These are phyloP conservation scores for Orthonychiurus folsomi DNA, from an alignment of 2,888 invertebrate species.

Conservation along the genomic window DNA sequence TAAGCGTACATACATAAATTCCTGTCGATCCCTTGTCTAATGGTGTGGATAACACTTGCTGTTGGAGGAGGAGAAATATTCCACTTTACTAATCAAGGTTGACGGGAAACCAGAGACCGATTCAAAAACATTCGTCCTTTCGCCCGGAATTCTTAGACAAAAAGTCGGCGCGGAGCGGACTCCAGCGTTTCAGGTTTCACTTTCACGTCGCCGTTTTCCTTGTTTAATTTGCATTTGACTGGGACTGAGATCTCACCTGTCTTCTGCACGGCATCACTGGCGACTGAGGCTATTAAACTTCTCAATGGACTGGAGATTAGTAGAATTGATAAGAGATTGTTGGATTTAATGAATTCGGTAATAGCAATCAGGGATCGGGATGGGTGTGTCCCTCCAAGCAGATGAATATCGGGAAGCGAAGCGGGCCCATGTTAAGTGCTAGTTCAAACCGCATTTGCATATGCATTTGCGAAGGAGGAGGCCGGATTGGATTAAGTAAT, in stretches of 20 bases:
- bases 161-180: no score
- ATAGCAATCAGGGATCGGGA: background rate
- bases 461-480: background rate
- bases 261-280: background rate
- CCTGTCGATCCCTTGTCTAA: no score
- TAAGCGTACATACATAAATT: background rate
- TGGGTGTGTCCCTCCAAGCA: no score
- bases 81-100: background rate
- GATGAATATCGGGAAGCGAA: no score
- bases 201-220: no score
- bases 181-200: no score
- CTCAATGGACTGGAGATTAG: background rate
- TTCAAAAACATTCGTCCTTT: background rate
- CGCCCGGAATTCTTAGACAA: no score
- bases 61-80: background rate
- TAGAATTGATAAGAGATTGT: background rate
- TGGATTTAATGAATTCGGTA: background rate
- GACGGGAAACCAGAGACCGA: background rate
- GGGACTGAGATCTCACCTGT: background rate
- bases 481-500: conserved; percentile 1
- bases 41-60: background rate
- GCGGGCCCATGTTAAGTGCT: no score
- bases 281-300: background rate
- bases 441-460: no score
- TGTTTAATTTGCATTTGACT: background rate